phyloP scores from a whole-genome alignment of 92 coral and sea anemone genomes.

The Porites lobata region DNA sequence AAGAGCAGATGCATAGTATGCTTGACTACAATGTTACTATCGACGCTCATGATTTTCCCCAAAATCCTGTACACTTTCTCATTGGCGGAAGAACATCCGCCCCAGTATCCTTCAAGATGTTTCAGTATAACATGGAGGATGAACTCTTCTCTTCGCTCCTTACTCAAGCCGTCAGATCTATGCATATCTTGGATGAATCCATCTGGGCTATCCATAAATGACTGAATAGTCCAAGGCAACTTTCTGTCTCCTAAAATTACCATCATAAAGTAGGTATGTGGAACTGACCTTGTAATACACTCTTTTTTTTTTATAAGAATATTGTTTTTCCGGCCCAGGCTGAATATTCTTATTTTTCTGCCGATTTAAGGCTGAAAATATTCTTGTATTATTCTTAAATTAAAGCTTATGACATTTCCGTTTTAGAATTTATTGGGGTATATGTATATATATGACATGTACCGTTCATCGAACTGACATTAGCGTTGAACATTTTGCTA shows the following conservation, averaged over 20 bases:
- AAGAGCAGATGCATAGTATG: constrained; percentile 19
- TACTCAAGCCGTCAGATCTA: neutral
- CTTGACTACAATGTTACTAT: neutral
- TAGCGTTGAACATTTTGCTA: too few species aligned
- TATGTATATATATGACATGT: too few species aligned
- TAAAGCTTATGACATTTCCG: too few species aligned
- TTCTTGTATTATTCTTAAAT: too few species aligned
- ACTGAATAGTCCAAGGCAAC: neutral
- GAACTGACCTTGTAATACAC: too few species aligned
- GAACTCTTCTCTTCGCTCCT: constrained; percentile 6
- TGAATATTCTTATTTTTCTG: too few species aligned
- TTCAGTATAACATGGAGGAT: neutral
- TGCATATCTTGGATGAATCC: constrained; percentile 6
- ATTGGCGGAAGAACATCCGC: constrained; percentile 1
- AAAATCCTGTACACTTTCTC: constrained; percentile 8
- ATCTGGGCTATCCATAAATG: neutral
- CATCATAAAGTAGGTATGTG: neutral
- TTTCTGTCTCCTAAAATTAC: neutral
- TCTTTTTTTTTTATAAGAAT: too few species aligned
- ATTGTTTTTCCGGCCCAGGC: too few species aligned
- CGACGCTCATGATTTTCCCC: constrained; percentile 1
- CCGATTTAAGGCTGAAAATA: too few species aligned
- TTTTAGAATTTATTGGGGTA: too few species aligned
- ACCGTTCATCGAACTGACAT: too few species aligned
- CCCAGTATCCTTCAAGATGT: constrained; percentile 1